These are phyloP conservation scores for Himalopsyche kuldschensis DNA, from an alignment of 2,888 invertebrate genomes.

Conservation along the genomic window DNA sequence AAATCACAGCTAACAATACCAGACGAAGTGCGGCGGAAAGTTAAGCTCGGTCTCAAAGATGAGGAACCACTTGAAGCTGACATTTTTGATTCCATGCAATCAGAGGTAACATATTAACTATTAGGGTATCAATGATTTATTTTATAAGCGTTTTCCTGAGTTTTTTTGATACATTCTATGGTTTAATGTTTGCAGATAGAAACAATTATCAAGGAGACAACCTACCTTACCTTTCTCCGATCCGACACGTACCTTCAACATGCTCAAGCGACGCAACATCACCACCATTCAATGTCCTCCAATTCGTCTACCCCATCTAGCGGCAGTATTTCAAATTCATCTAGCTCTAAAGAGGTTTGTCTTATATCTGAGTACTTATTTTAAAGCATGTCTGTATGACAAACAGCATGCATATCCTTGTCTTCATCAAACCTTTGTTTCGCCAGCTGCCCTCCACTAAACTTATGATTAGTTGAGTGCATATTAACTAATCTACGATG, in stretches of 20 bases:
- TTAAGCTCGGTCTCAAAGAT: conserved; percentile 73
- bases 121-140: not conserved
- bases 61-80: conserved; percentile 71
- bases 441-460: no score
- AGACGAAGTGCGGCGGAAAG: conserved; percentile 77
- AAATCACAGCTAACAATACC: conserved; percentile 81
- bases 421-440: no score
- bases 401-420: no score
- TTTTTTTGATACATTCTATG: not conserved
- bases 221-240: conserved; percentile 89
- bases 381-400: no score
- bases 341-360: conserved; percentile 46
- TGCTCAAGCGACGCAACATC: conserved; percentile 67
- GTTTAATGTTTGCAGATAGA: conserved; percentile 62
- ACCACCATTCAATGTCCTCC: conserved; percentile 56
- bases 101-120: conserved; percentile 55
- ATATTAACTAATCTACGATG: no score
- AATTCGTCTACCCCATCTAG: conserved; percentile 46
- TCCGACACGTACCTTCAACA: conserved; percentile 90
- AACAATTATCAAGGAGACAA: conserved; percentile 79
- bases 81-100: conserved; percentile 84
- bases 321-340: conserved; percentile 45
- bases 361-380: not conserved
- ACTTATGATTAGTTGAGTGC: no score
- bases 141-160: not conserved